Percentiles rank a stretch among this genome's conserved stretches.
These are phyloP conservation scores for Euborellia annulipes DNA, from an alignment of 1,140 invertebrate genomes.

Conservation along the genomic window DNA sequence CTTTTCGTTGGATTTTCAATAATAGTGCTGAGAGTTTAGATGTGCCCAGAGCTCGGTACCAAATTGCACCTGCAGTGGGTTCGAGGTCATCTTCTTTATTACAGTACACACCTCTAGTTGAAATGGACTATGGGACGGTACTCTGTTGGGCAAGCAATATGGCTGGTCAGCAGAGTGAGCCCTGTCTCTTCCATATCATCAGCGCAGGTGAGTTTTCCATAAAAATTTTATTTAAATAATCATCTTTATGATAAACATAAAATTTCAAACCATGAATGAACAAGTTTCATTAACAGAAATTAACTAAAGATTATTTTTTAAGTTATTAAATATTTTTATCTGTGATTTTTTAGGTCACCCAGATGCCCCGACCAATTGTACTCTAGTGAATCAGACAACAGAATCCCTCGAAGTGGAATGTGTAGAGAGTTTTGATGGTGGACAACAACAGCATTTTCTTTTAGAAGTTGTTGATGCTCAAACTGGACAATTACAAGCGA, in stretches of 20 bases:
- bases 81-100: conserved; percentile 37
- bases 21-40: conserved; percentile 67
- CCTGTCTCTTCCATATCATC: conserved; percentile 52
- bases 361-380: conserved; percentile 64
- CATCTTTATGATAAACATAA: too few species aligned
- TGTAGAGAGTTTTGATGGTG: conserved; percentile 64
- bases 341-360: conserved; percentile 37
- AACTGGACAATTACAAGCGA: conserved; percentile 42
- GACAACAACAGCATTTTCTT: conserved; percentile 49
- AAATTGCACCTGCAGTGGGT: neutral
- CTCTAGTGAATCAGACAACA: conserved; percentile 61
- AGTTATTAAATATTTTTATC: too few species aligned
- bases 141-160: conserved; percentile 48
- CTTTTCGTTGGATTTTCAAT: conserved; percentile 80
- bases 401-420: conserved; percentile 62
- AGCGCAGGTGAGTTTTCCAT: conserved; percentile 42
- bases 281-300: too few species aligned
- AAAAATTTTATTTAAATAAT: too few species aligned
- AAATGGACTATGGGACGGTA: conserved; percentile 54
- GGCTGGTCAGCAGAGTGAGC: conserved; percentile 44
- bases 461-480: conserved; percentile 56
- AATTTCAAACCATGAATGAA: too few species aligned
- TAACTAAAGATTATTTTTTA: too few species aligned
- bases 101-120: conserved; percentile 60
- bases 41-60: conserved; percentile 37